Conservation (phyloP, 2,797 vertebrate species). For the Lates japonicus region DNA sequence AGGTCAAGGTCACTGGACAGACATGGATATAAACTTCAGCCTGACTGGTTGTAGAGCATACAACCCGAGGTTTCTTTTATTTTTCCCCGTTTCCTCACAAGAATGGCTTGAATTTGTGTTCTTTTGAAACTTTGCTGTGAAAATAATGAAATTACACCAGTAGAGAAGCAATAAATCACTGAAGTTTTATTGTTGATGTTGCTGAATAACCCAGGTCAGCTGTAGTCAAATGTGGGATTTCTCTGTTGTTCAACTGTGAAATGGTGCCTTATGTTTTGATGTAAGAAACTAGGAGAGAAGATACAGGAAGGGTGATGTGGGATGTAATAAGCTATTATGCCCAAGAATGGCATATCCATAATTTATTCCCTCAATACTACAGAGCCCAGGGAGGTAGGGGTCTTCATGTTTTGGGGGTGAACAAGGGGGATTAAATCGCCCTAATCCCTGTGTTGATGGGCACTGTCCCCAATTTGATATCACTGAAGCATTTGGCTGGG, state of each 20-base stretch:
- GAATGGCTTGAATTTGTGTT: neutral
- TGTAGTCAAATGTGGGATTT: neutral
- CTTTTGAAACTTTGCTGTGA: neutral
- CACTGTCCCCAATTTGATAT: slow-evolving; percentile 38
- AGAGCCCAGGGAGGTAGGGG: neutral
- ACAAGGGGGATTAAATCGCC: slow-evolving; percentile 43
- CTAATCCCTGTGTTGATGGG: slow-evolving; percentile 62
- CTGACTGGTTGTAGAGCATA: too few relatives aligned
- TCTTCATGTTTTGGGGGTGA: slow-evolving; percentile 37
- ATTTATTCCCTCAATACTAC: slow-evolving; percentile 3
- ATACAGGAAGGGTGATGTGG: slow-evolving; percentile 2
- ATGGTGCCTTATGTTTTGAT: slow-evolving; percentile 4
- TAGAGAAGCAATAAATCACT: neutral
- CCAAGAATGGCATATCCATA: neutral
- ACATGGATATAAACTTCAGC: too few relatives aligned
- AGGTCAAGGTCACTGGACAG: too few relatives aligned
- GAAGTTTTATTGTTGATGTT: neutral
- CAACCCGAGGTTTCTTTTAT: neutral
- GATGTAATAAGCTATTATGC: neutral
- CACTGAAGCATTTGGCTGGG: neutral
- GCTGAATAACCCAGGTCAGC: neutral
- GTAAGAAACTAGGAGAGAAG: neutral
- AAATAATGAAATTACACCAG: neutral
- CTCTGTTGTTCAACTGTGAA: slow-evolving; percentile 30
- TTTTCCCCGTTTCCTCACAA: neutral